These are phyloP conservation scores for Lemur catta DNA, from an alignment of 2,797 vertebrate species.

Conservation along the genomic window DNA sequence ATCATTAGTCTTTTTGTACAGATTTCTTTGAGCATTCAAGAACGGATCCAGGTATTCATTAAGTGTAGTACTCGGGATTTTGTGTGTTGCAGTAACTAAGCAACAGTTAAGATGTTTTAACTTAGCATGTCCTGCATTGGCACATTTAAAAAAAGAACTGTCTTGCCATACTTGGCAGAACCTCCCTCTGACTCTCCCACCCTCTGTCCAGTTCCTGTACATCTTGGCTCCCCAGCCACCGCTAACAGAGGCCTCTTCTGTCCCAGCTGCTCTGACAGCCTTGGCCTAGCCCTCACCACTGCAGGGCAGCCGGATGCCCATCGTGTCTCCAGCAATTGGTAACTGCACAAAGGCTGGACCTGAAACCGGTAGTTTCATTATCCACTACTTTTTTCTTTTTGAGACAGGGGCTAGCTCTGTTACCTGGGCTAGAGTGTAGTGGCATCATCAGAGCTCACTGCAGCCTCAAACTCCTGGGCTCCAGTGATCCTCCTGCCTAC, in stretches of 20 bases:
- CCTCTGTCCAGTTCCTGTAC: neutral
- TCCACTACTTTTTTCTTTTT: neutral
- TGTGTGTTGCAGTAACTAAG: slow-evolving; percentile 32
- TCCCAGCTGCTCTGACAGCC: neutral
- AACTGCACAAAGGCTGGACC: neutral
- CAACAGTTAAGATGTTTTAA: slow-evolving; percentile 13
- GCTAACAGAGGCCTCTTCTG: slow-evolving; percentile 17
- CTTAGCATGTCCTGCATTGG: neutral
- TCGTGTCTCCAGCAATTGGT: neutral
- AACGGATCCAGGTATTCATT: neutral
- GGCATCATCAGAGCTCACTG: neutral
- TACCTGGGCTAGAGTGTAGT: neutral
- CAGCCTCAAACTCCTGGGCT: neutral
- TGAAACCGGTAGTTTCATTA: neutral
- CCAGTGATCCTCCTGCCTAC: neutral
- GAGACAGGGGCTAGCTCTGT: neutral
- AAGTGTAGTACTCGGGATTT: neutral
- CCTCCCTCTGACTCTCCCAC: neutral
- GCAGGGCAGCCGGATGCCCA: neutral
- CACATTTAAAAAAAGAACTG: slow-evolving; percentile 39
- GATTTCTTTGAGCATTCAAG: neutral
- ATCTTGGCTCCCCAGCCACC: neutral
- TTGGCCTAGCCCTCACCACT: neutral
- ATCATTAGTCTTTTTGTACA: neutral
- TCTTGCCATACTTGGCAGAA: neutral